phyloP scores from a whole-genome alignment of 2,113 vertebrate species.

The Chaenocephalus aceratus region DNA sequence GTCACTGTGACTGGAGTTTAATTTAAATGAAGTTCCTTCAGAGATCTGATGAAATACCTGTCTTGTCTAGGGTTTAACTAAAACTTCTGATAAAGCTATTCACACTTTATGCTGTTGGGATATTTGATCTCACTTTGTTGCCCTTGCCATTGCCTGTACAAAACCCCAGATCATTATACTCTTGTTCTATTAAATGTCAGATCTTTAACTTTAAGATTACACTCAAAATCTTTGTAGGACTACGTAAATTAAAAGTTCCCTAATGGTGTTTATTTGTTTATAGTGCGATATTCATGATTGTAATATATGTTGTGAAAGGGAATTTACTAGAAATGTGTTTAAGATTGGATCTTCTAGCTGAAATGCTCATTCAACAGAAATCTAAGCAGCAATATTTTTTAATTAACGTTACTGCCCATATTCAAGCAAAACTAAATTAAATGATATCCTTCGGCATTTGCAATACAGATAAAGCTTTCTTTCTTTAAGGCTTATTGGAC shows the following conservation, averaged over 20 bases:
- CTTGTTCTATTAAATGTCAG: no score
- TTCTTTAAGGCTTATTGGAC: no score
- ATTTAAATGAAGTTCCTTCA: background rate
- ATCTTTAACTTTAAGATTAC: background rate
- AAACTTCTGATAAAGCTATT: background rate
- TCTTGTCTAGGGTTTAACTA: background rate
- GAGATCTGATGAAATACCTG: background rate
- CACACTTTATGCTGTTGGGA: background rate
- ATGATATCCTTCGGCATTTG: no score
- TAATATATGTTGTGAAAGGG: background rate
- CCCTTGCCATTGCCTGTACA: background rate
- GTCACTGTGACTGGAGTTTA: conserved; percentile 9
- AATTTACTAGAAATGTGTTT: no score
- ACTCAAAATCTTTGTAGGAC: background rate
- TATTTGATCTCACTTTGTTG: background rate
- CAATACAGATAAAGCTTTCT: no score
- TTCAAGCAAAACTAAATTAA: no score
- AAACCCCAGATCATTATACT: background rate
- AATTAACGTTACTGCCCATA: no score
- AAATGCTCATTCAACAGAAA: no score
- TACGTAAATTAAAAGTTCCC: background rate
- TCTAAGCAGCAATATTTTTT: no score
- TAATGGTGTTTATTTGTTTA: background rate
- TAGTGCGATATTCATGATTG: background rate
- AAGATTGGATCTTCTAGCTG: no score